Base-by-base conservation (phyloP, 1,140 invertebrate genomes). In the Hypothenemus hampei region DNA sequence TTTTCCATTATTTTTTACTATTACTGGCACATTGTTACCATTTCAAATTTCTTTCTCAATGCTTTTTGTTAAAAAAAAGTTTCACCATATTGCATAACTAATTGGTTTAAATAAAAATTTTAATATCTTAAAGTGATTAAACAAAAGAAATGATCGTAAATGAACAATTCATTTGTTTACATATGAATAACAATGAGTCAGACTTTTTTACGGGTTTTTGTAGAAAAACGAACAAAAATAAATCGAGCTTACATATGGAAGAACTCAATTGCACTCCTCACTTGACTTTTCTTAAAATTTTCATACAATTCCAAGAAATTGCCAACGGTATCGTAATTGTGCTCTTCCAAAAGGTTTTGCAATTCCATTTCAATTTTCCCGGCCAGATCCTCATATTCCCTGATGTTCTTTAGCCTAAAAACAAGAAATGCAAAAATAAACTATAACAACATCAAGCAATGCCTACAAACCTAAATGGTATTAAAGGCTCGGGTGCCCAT, bases 261-360 rank as follows among this genome's bases (percentile, higher is more conserved):
- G 69, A 87, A 91, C 52, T 81, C 75, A 29, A 78, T 76, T 61
- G 89, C 65, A 57, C 73, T 77, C 18, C 74, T 75, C 62, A 77
- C 76, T 40, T 75, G 75, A 35, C 81, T 83, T 49, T 76, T 72
- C 64, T 81, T 78, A 68, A 79, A 92, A 49, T 80, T 80, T 58
- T 84, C 77, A 70, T 87, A 88, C 61, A 93, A 84, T 63, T 83
- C 83, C 58, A 91, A 70, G 70, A 92, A 91, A 67, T 91, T 90
- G 67, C 83, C 84, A 58, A 92, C 81, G 24, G 88, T 92, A 73
- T 93, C 88, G 70, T 94, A 95, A 71, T 82, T 86, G 74, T 91
- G 79, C 62, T 83, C 81, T 61, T 84, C 81, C 62, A 90, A 75
- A 64, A 93, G 77, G 44, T 81, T 81, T 67, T 88, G 85, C 53